These are phyloP conservation scores for Rhadina sibilatrix DNA, from an alignment of 2,113 vertebrate genomes.

Conservation along the genomic window DNA sequence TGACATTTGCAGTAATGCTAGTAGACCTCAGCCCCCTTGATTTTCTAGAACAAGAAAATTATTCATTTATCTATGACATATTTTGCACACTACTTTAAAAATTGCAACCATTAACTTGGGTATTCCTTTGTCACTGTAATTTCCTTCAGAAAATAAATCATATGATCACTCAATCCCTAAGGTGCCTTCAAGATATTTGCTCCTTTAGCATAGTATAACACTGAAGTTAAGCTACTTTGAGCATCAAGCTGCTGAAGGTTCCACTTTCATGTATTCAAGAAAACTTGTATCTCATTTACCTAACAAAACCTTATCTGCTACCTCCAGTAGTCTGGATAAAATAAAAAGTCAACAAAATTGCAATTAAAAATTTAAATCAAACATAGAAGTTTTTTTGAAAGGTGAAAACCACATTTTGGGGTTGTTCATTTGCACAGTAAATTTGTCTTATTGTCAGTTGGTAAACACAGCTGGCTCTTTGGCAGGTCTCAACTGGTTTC, in stretches of 20 bases:
- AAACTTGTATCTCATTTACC: not conserved
- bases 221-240: not conserved
- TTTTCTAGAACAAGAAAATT: not conserved
- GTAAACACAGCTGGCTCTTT: not conserved
- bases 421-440: not conserved
- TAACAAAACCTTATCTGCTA: not conserved
- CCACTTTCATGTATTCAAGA: not conserved
- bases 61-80: not conserved
- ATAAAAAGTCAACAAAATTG: not conserved
- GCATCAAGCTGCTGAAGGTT: not conserved
- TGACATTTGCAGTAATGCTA: not conserved
- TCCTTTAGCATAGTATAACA: not conserved
- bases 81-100: not conserved
- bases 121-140: not conserved
- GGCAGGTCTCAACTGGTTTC: not conserved
- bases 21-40: not conserved
- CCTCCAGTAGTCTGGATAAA: not conserved
- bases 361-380: not conserved
- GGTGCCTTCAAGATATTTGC: not conserved
- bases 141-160: not conserved
- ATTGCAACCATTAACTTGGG: accelerated
- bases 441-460: not conserved
- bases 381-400: accelerated
- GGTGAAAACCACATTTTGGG: not conserved
- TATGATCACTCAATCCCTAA: not conserved